A percentile compares a stretch with the other conserved stretches of the same genome.
Conservation (phyloP, 2,113 vertebrate genomes). For the Gorsachius goisagi region DNA sequence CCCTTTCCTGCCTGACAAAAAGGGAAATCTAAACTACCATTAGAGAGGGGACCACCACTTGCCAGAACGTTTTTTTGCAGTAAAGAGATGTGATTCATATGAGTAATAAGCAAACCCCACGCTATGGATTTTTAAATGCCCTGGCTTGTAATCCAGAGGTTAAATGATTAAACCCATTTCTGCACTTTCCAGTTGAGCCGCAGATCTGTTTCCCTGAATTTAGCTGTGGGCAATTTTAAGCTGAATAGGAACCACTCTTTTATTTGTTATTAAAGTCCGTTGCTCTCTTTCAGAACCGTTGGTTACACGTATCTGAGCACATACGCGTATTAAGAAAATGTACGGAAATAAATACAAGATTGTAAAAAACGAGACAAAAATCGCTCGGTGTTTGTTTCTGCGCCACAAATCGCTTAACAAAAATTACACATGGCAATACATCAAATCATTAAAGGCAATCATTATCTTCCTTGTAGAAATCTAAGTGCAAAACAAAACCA, state of each 20-base stretch:
- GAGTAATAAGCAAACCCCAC: constrained; percentile 54
- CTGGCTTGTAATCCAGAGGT: constrained; percentile 53
- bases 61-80: neutral
- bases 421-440: neutral
- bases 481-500: neutral
- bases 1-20: constrained; percentile 52
- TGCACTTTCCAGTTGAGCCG: constrained; percentile 33
- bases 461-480: neutral
- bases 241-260: constrained; percentile 62
- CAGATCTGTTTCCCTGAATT: constrained; percentile 47
- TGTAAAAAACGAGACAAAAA: neutral
- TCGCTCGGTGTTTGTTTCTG: neutral
- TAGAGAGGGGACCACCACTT: constrained; percentile 6
- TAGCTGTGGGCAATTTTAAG: constrained; percentile 68
- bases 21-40: constrained; percentile 50
- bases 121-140: constrained; percentile 33
- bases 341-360: neutral
- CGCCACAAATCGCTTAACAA: neutral
- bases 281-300: constrained; percentile 36
- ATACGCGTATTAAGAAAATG: constrained; percentile 24
- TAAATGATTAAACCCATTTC: constrained; percentile 69
- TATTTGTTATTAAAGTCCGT: constrained; percentile 68
- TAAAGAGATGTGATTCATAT: constrained; percentile 58
- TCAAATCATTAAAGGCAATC: neutral
- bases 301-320: constrained; percentile 20